Base-by-base conservation (phyloP, 2,113 vertebrate species). In the Oncorhynchus gorbuscha region DNA sequence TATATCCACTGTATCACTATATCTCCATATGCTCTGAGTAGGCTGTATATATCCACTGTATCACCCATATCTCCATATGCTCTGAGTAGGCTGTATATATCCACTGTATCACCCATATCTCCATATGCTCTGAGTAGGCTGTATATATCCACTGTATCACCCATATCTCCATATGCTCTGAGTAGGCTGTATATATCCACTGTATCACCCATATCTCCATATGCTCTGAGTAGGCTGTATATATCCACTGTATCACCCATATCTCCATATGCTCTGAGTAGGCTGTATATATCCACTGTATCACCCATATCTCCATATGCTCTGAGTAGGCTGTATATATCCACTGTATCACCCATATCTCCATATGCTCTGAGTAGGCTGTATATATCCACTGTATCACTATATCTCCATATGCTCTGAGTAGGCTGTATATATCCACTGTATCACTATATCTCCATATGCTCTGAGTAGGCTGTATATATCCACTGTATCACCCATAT, bases 111-210 rank as follows among this genome's bases (percentile, higher is more conserved):
- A 2, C 39, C 39, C 39, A 64, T 77, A 72, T 79, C 81, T 86
- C 70, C 83, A 83, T 84, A 87, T 83, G 82, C 69, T 48, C 24
- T 66, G 70, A 70, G 45, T 66, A 51, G 51, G 35, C 45, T 71
- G 18, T 62, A 49, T 73, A 45, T 72, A 69, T 77, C 39, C 8
- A 39, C 39, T 2, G 2, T 39, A 39, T 39, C 39, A 2, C 39
- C 39, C 39, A 64, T 77, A 72, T 79, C 81, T 86, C 70, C 83
- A 83, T 84, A 87, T 83, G 82, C 69, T 48, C 24, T 66, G 70
- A 70, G 45, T 66, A 51, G 51, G 35, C 45, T 71, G 18, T 62
- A 49, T 73, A 45, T 72, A 69, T 77, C 39, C 8, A 39, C 39
- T 2, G 2, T 39, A 39, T 39, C 39, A 2, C 39, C 39, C 39